Evolutionary conservation across 2,797 vertebrate genomes (phyloP), one percentile per base, ranked within the genome.

Genomic region (Spinibarbus caldwelli): DNA sequence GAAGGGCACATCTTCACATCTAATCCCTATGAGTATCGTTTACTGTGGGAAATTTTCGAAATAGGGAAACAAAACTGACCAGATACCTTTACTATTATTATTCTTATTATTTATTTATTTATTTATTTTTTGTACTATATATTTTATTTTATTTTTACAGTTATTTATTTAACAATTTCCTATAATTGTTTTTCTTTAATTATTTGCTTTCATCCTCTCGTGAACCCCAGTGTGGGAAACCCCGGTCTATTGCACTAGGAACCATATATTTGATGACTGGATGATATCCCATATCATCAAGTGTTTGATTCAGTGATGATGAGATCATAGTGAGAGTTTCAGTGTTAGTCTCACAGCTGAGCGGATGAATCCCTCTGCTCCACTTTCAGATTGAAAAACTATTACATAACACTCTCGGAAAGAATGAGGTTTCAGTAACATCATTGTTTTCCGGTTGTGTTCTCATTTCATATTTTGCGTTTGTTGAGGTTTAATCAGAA

Each of bases 301-400:
- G 76, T 29, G 75, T 77, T 38, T 77, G 49, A 59, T 59, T 31
- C 12, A 11, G 23, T 10, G n/a, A 78, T 29, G n/a, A 62, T 62
- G 23, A 26, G 15, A 62, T 78, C 59, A 64, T 59, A 45, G 57
- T 78, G 57, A 59, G 75, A 31, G 77, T 64, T 79, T 79, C 57
- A 29, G n/a, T 19, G 36, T 64, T 64, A 19, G 15, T n/a, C 6
- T 64, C 77, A 8, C 38, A 66, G 57, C 38, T 43, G 36, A 71
- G 68, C 21, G 4, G 21, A 19, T 29, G 3, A 79, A 45, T 49
- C 29, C 38, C 17, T 49, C 78, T 68, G 62, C 62, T 36, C 29
- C 8, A 0, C 62, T 80, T 67, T 52, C 29, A 36, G 19, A 49
- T 52, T 31, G 26, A 47, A 19, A 80, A 34, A 34, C 29, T 21